Base-by-base conservation (phyloP, 2,797 vertebrate genomes). In the Schizopygopsis pylzovi region DNA sequence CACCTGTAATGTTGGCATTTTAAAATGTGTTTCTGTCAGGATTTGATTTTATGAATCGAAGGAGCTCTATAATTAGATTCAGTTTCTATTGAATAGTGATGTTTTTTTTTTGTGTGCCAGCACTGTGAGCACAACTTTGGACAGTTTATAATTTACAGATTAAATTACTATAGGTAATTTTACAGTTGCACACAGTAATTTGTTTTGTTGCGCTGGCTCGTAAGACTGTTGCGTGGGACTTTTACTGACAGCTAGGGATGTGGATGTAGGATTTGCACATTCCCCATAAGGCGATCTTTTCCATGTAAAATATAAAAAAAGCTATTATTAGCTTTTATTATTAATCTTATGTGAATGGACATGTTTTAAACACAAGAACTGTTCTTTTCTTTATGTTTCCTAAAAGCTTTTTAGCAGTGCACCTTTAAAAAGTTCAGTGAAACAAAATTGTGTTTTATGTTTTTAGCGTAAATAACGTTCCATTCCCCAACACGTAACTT, bases 401-500 rank as follows among this genome's bases (percentile, higher is more conserved):
- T 67, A 4, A 75, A 76, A 76, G n/a, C 47, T 20, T 54, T 77
- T 77, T 56, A 77, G 52, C 1, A 56, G 37, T 16, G 33, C 11
- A 56, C 12, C 39, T 56, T 77, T 59, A 6, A 20, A 72, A 65
- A 43, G 16, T 25, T 61, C 41, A 45, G 6, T 33, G 13, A 7
- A 56, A 56, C 18, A 33, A 22, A 18, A 39, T 41, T 4, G 3
- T 16, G 22, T 4, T 28, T 33, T 49, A 13, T 47, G 13, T 80
- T 80, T 79, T 78, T 15, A 18, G 59, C 0, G 1, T 37, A 49
- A 75, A 83, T 45, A 73, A 52, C 28, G 6, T 79, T 85, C 41
- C 20, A 20, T 84, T 78, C 22, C n/a, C 47, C 37, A 43, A 54
- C n/a, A 54, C 56, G n/a, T 41, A 63, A 67, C 81, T 63, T 84